These are phyloP conservation scores for Eurypyga helias DNA, from an alignment of 2,113 vertebrate species.

Conservation along the genomic window DNA sequence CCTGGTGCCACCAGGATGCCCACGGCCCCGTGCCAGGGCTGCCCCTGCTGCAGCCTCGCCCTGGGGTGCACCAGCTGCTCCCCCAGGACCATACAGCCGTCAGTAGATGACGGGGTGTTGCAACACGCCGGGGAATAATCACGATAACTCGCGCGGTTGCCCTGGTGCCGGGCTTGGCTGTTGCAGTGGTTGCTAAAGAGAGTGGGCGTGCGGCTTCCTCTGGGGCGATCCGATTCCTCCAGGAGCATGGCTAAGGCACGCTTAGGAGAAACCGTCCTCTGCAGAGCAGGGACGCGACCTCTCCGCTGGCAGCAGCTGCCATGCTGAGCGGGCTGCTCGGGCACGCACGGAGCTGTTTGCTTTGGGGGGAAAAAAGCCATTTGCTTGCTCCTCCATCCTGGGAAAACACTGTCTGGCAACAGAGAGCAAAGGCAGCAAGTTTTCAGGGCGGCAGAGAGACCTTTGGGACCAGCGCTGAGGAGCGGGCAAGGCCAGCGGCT, in stretches of 20 bases:
- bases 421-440: background rate
- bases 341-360: background rate
- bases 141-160: constrained; percentile 57
- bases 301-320: background rate
- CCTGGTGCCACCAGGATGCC: background rate
- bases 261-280: background rate
- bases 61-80: background rate
- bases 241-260: constrained; percentile 28
- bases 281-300: background rate
- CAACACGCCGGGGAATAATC: constrained; percentile 33
- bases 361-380: background rate
- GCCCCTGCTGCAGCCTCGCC: background rate
- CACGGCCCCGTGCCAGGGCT: rapidly evolving
- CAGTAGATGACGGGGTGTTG: constrained; percentile 15
- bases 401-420: background rate
- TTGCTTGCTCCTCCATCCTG: background rate
- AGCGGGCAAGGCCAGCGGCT: background rate
- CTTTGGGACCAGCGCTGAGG: background rate
- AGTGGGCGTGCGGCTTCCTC: constrained; percentile 59
- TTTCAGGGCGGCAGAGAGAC: background rate
- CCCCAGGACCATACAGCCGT: background rate
- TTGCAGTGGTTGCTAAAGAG: constrained; percentile 63
- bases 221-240: constrained; percentile 61
- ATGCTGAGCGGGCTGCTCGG: background rate
- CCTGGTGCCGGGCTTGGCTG: constrained; percentile 59